A percentile compares a stretch with the other conserved stretches of the same genome.
Evolutionary conservation across 2,113 vertebrate species (phyloP).

Genomic region (Urocolius indicus): DNA sequence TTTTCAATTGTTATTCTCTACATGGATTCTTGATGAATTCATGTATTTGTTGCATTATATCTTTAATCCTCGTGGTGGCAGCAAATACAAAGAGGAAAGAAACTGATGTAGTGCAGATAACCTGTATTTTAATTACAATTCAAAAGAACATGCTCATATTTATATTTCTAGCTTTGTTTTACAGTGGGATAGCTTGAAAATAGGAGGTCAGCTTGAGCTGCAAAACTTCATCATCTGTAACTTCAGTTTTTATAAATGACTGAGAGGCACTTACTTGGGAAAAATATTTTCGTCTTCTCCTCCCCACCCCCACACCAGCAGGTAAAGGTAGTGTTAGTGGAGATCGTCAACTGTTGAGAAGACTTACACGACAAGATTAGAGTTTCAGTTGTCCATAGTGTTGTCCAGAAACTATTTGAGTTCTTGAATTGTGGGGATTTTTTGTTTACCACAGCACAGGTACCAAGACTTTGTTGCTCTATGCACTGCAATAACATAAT

Average conservation of each 20-base stretch:
- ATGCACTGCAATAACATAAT: neutral
- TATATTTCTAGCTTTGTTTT: neutral
- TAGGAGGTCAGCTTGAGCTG: neutral
- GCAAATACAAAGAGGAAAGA: conserved; percentile 27
- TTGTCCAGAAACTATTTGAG: neutral
- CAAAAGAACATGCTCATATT: neutral
- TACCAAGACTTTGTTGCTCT: neutral
- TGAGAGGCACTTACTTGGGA: neutral
- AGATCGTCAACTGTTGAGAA: neutral
- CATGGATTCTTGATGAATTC: neutral
- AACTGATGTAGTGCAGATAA: neutral
- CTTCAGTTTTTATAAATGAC: neutral
- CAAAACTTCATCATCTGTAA: neutral
- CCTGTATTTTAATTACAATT: neutral
- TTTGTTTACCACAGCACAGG: neutral
- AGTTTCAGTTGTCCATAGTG: neutral
- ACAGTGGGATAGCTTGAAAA: neutral
- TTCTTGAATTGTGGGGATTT: neutral
- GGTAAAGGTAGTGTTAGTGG: neutral
- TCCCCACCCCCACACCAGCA: neutral
- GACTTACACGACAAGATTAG: neutral
- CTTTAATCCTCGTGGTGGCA: conserved; percentile 64
- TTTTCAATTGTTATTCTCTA: neutral
- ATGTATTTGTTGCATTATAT: neutral
- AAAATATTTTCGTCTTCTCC: neutral